Base-by-base conservation (phyloP, 2,888 invertebrate genomes). In the Lomographa bimaculata region DNA sequence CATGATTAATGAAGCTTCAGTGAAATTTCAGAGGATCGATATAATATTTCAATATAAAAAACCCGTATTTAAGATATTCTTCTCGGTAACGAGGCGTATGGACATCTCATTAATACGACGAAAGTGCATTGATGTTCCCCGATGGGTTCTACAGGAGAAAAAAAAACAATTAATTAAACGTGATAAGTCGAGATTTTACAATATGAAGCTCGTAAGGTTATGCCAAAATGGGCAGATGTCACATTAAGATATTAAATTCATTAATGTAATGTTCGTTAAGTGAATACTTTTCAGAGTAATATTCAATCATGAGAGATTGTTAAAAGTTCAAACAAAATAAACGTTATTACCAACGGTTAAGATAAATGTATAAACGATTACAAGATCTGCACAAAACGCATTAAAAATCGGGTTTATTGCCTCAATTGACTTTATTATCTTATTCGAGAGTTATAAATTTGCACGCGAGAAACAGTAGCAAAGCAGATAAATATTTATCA, bases 1-100 rank as follows among this genome's bases (percentile, higher is more conserved):
- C 66, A 74, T 85, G 81, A 84, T 83, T 80, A 76, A 85, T 79
- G 79, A 70, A 60, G 43, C 58, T 55, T 55, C 60, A 61, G 64
- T 54, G 62, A 74, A 76, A 72, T 68, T 74, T 68, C 59, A 63
- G 64, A 63, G 34, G 29, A 26, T 41, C 41, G 41, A 41, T 41
- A 35, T 32, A 28, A 32, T 32, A 24, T 40, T 39, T 35, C 45
- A 40, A 40, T 36, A 32, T 30, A 45, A 45, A 43, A 53, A 42
- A 49, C 47, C 34, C 39, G 47, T 49, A 49, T 46, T 42, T 50
- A 54, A 53, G 29, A 32, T 40, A 40, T 35, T 45, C 33, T 54
- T 50, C 50, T 46, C 40, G 28, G 48, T 49, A 54, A 34, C 51
- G 45, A 52, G 51, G 48, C 32, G 27, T 32, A 35, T 16, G 32